Base-by-base conservation (phyloP, 2,888 invertebrate genomes). In the Mesorhabditis spiculigera region DNA sequence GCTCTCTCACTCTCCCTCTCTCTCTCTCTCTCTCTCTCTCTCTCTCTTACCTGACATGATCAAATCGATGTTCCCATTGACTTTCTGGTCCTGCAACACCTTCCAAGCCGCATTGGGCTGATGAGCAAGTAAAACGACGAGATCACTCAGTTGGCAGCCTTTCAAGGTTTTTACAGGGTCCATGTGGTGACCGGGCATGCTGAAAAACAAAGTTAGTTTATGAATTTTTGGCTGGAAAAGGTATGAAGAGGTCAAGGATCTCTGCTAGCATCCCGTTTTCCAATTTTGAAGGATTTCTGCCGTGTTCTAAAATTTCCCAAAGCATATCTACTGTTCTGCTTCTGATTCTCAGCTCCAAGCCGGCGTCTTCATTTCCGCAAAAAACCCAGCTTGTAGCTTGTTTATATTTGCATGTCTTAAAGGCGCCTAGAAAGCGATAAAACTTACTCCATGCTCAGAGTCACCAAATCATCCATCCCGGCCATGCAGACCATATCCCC, bases 391-490 rank as follows among this genome's bases (percentile, higher is more conserved):
- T n/a, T n/a, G n/a, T n/a, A n/a, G n/a, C n/a, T n/a, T n/a, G n/a
- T n/a, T n/a, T n/a, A n/a, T n/a, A n/a, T n/a, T n/a, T n/a, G n/a
- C n/a, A n/a, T n/a, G n/a, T 28, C 3, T 28, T 28, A 28, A 28
- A 28, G 28, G 28, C 28, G 28, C 28, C 28, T 28, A 28, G 28
- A 28, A 28, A 28, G 28, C 28, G 28, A 28, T 28, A 28, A 28
- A 16, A 61, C 77, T 71, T 75, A 87, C 87, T 79, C 76, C 28
- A 86, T 77, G 5, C 70, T 77, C 28, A 78, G 75, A 5, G 87
- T 86, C 58, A 78, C 82, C 1, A 86, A 67, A 73, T 88, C 88
- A 78, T 88, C 87, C 4, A 85, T 83, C 13, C 88, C 88, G n/a
- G 87, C 87, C 6, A 88, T 71, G 74, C 87, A 88, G 13, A 88